Conservation (phyloP, 2,888 invertebrate species). For the Xestia ashworthii region DNA sequence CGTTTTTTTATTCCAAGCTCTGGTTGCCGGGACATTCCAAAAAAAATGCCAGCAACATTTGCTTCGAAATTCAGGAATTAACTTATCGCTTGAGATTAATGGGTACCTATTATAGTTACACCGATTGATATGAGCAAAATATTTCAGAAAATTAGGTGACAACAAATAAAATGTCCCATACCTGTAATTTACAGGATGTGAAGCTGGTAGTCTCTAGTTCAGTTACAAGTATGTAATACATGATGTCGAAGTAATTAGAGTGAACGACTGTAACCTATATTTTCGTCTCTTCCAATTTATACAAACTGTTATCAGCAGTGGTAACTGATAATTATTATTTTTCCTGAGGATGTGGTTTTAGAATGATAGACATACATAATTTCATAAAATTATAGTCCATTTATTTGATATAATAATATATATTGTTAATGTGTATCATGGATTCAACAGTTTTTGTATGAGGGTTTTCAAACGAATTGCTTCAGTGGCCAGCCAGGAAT, state of each 20-base stretch:
- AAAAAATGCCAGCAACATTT: no score
- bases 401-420: neutral
- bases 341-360: constrained; percentile 63
- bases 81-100: no score
- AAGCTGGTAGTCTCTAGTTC: constrained; percentile 81
- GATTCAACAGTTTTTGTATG: neutral
- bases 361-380: constrained; percentile 39
- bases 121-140: no score
- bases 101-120: no score
- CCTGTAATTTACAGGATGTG: constrained; percentile 85
- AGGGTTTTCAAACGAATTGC: neutral
- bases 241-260: constrained; percentile 59
- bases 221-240: constrained; percentile 84
- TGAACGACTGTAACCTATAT: constrained; percentile 10
- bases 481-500: neutral
- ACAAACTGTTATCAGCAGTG: constrained; percentile 21
- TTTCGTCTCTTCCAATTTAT: constrained; percentile 27
- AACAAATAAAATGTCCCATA: constrained; percentile 57
- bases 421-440: neutral
- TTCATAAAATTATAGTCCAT: constrained; percentile 1
- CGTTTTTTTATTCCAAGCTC: no score
- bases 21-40: no score
- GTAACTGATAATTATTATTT: constrained; percentile 26
- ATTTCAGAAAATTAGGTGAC: no score
- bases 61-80: no score